phyloP scores from a whole-genome alignment of 1,140 invertebrate genomes.

The Lysiphlebus fabarum region DNA sequence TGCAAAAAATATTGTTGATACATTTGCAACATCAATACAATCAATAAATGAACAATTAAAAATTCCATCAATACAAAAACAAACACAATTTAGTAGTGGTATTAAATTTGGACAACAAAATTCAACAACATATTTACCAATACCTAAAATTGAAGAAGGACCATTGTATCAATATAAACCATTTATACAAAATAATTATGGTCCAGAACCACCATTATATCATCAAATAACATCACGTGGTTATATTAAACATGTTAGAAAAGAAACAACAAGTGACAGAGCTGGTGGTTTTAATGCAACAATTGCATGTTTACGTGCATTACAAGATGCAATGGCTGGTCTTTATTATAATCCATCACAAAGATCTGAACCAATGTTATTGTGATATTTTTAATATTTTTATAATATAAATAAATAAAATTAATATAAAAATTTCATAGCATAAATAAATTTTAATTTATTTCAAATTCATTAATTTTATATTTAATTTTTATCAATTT shows the following conservation, averaged over 20 bases:
- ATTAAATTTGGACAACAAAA: constrained; percentile 68
- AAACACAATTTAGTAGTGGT: constrained; percentile 75
- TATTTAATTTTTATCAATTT: too few relatives aligned
- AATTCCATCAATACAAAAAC: constrained; percentile 43
- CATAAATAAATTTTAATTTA: too few relatives aligned
- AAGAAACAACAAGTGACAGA: constrained; percentile 69
- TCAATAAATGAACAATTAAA: constrained; percentile 66
- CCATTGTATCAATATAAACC: constrained; percentile 69
- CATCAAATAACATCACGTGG: constrained; percentile 65
- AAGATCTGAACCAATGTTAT: constrained; percentile 15
- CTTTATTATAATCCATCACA: constrained; percentile 63
- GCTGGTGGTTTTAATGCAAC: constrained; percentile 84
- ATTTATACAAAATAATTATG: constrained; percentile 61
- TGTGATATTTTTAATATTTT: too few relatives aligned
- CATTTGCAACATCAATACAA: constrained; percentile 70
- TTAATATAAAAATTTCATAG: too few relatives aligned
- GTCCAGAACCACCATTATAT: constrained; percentile 68
- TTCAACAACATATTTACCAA: constrained; percentile 58
- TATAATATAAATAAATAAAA: too few relatives aligned
- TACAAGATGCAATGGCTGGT: constrained; percentile 87
- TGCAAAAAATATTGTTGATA: constrained; percentile 82
- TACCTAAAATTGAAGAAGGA: constrained; percentile 73
- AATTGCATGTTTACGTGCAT: constrained; percentile 80
- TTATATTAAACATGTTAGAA: constrained; percentile 73
- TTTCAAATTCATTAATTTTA: too few relatives aligned